Conservation (phyloP, 2,888 invertebrate genomes). For the Macaria liturata region DNA sequence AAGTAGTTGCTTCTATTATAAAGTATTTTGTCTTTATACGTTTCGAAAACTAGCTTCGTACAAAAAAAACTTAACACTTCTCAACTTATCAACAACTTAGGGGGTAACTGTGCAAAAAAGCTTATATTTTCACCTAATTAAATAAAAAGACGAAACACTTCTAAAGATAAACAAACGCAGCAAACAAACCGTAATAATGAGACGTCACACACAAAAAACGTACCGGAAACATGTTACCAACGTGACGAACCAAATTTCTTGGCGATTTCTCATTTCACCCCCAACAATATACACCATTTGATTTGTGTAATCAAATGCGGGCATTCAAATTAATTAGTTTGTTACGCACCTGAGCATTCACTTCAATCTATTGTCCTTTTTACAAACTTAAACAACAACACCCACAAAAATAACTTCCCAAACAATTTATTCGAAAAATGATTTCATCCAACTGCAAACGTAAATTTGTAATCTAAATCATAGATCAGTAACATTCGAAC, state of each 20-base stretch:
- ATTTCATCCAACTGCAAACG: constrained; percentile 9
- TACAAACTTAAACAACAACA: constrained; percentile 25
- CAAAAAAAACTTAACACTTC: too few relatives aligned
- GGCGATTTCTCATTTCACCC: constrained; percentile 81
- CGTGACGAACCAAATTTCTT: constrained; percentile 82
- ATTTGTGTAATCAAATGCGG: constrained; percentile 83
- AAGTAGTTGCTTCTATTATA: too few relatives aligned
- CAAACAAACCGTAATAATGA: constrained; percentile 54
- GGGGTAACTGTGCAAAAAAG: too few relatives aligned
- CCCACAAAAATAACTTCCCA: too few relatives aligned
- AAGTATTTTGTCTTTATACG: too few relatives aligned
- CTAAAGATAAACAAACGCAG: constrained; percentile 8
- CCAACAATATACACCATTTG: constrained; percentile 68
- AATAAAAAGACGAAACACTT: constrained; percentile 1
- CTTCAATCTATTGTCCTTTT: constrained; percentile 54
- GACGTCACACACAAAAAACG: constrained; percentile 65
- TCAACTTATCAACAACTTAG: too few relatives aligned
- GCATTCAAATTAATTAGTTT: constrained; percentile 81
- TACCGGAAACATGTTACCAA: constrained; percentile 72
- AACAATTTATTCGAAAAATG: constrained; percentile 2
- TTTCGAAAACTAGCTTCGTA: too few relatives aligned
- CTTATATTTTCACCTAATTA: too few relatives aligned
- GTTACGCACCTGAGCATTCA: constrained; percentile 81
- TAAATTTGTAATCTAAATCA: constrained; percentile 18
- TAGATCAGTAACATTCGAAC: too few relatives aligned